phyloP scores from a whole-genome alignment of 1,140 invertebrate species.

The Papilio aristodemus region DNA sequence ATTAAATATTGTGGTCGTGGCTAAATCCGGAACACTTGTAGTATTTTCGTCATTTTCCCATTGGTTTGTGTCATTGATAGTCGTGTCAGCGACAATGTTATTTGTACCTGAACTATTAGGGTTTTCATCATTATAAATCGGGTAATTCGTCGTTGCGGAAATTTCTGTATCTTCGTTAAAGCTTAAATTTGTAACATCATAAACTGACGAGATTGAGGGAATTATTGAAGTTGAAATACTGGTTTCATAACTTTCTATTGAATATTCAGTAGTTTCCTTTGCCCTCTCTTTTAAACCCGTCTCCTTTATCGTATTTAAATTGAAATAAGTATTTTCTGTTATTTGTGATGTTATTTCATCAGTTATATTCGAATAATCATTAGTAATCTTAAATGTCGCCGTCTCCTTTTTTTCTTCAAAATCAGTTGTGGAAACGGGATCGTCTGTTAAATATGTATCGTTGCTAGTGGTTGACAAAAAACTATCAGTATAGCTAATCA shows the following conservation, averaged over 20 bases:
- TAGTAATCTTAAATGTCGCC: background rate
- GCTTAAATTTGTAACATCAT: background rate
- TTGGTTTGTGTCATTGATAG: background rate
- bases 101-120: conserved; percentile 9
- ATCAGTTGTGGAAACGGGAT: background rate
- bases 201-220: background rate
- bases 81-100: conserved; percentile 9
- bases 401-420: conserved; percentile 21
- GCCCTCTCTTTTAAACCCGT: background rate
- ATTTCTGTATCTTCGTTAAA: background rate
- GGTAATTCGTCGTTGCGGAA: background rate
- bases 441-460: conserved; percentile 15
- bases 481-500: background rate
- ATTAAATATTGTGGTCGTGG: conserved; percentile 13
- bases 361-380: conserved; percentile 25
- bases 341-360: background rate
- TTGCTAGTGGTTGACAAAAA: background rate
- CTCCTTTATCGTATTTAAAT: background rate
- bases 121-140: conserved; percentile 6
- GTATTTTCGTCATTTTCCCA: background rate
- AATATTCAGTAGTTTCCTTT: background rate
- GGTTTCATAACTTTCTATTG: conserved; percentile 9
- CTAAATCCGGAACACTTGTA: conserved; percentile 25
- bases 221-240: conserved; percentile 17
- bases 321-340: conserved; percentile 2